A percentile compares a stretch with the other conserved stretches of the same genome.
These are phyloP conservation scores for Saccostrea echinata DNA, from an alignment of 1,140 invertebrate species.

Conservation along the genomic window DNA sequence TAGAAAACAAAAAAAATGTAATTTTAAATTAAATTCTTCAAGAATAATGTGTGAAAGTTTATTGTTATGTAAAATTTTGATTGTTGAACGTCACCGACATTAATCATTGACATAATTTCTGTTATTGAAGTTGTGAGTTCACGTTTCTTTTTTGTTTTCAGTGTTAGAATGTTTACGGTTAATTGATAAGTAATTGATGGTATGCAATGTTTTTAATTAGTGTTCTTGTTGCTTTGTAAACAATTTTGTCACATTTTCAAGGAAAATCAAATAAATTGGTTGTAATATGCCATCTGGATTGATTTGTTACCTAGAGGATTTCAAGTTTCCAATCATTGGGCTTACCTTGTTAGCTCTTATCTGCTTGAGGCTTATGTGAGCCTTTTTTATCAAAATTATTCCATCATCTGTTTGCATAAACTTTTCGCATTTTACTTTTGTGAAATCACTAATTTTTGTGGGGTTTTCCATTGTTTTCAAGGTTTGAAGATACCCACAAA, in stretches of 20 bases:
- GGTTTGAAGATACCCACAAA: too few relatives aligned
- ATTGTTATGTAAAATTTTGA: not conserved
- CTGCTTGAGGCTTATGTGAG: too few relatives aligned
- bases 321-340: too few relatives aligned
- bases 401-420: too few relatives aligned
- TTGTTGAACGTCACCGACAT: not conserved
- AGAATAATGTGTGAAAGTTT: not conserved
- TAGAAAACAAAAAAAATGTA: too few relatives aligned
- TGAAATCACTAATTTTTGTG: too few relatives aligned
- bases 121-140: conserved; percentile 26
- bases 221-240: conserved; percentile 37
- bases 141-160: conserved; percentile 21
- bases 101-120: too few relatives aligned
- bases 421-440: too few relatives aligned
- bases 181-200: conserved; percentile 7
- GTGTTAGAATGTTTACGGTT: conserved; percentile 30
- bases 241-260: conserved; percentile 39
- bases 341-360: too few relatives aligned
- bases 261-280: conserved; percentile 27
- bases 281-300: not conserved
- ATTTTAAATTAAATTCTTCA: not conserved
- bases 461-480: too few relatives aligned
- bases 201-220: conserved; percentile 29
- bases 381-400: too few relatives aligned
- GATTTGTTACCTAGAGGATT: not conserved